These are phyloP conservation scores for Trichomycterus rosablanca DNA, from an alignment of 2,113 vertebrate species.

Conservation along the genomic window DNA sequence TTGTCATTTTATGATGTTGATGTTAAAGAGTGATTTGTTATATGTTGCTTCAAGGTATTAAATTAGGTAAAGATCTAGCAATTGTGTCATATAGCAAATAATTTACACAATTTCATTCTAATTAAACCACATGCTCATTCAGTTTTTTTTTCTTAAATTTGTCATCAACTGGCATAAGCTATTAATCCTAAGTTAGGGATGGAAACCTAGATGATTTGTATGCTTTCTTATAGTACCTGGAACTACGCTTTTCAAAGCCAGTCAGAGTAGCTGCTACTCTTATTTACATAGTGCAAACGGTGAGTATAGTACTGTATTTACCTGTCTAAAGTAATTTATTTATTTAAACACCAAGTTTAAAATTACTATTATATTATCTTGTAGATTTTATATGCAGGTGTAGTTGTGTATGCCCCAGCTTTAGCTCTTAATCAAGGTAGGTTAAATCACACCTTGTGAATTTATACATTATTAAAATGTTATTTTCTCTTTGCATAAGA, in stretches of 20 bases:
- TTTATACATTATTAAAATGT: background rate
- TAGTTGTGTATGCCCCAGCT: constrained; percentile 79
- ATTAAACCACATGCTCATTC: no score
- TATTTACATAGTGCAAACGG: constrained; percentile 75
- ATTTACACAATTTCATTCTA: no score
- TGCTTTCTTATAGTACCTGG: constrained; percentile 65
- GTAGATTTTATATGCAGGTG: constrained; percentile 77
- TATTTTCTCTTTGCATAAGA: background rate
- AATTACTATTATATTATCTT: constrained; percentile 3
- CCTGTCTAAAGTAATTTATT: background rate
- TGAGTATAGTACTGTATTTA: constrained; percentile 49
- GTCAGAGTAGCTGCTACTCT: constrained; percentile 70
- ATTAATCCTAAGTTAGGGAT: no score
- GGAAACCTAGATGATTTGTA: background rate
- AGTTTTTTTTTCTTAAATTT: no score
- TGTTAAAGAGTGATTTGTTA: no score
- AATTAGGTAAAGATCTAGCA: no score
- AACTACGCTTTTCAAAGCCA: constrained; percentile 74
- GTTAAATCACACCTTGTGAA: constrained; percentile 11
- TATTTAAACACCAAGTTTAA: background rate
- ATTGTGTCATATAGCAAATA: no score
- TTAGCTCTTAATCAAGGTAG: constrained; percentile 84
- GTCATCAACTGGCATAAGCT: no score
- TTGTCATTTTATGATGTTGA: no score
- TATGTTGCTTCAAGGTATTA: no score